Base-by-base conservation (phyloP, 1,140 invertebrate genomes). In the Holcopasites calliopsidis region DNA sequence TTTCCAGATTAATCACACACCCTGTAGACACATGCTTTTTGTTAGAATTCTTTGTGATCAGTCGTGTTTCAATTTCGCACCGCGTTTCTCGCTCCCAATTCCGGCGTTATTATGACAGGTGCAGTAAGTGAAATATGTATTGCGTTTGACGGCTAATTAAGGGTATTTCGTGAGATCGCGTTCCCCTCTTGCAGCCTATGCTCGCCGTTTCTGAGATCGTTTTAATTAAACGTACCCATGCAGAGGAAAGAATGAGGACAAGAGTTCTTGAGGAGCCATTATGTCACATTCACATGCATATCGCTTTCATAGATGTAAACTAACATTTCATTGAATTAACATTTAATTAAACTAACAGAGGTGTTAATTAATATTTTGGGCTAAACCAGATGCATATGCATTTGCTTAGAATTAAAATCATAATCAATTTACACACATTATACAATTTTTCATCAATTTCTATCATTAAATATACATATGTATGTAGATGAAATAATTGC, bases 201-300 rank as follows among this genome's bases (percentile, higher is more conserved):
- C 18, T 18, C 52, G 18, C 26, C 1, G 62, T 13, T 11, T 18
- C 40, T 28, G 40, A 47, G 44, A 31, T 21, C 11, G 42, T 61
- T 72, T 72, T 52, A 72, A 72, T 62, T 72, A 62, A 60, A 40
- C 16, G 3, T n/a, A n/a, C n/a, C n/a, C 18, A 31, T n/a, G 18
- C 8, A 2, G 8, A 8, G 31, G 1, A 5, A 11, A 38, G 44
- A 50, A 44, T 23, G 7, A 11, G 28, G 47, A 35, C 28, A 50
- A 50, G 31, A 16, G 31, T n/a, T 7, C n/a, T 40, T 7, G 18
- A 18, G 33, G 18, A n/a, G 21, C 8, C 50, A 5, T 47, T n/a
- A n/a, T n/a, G n/a, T n/a, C n/a, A n/a, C 21, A 60, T 54, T 52
- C 50, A 11, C 5, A n/a, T 52, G 35, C 10, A n/a, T n/a, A n/a